Evolutionary conservation across 2,797 vertebrate genomes (phyloP).

Genomic region (Coracias cyanogaster): DNA sequence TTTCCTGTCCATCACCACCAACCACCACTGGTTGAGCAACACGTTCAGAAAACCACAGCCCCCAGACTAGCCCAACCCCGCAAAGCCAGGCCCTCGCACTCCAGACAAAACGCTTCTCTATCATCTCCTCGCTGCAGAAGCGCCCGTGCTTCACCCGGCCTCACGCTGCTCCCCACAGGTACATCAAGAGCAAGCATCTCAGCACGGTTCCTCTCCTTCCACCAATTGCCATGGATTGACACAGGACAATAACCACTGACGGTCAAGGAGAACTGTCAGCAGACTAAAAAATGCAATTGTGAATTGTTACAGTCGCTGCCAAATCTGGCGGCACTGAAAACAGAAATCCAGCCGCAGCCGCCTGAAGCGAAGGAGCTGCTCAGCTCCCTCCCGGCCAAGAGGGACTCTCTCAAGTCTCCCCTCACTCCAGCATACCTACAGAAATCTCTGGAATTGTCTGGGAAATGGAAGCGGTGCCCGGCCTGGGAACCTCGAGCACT

Average conservation of each 20-base stretch:
- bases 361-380: not conserved
- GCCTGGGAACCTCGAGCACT: not conserved
- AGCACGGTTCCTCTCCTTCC: not conserved
- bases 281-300: not conserved
- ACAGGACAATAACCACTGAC: not conserved
- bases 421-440: not conserved
- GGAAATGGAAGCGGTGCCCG: not conserved
- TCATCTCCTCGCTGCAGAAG: not conserved
- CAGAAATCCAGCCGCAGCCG: not conserved
- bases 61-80: not conserved
- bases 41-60: not conserved
- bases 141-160: not conserved
- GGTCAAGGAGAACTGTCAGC: not conserved
- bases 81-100: not conserved
- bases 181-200: not conserved
- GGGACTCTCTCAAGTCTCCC: not conserved
- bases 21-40: not conserved
- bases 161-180: conserved; percentile 22
- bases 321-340: not conserved
- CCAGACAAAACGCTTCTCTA: not conserved
- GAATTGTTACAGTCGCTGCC: not conserved
- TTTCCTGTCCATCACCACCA: not conserved
- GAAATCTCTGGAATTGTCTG: not conserved
- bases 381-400: not conserved
- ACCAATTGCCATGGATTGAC: not conserved